Evolutionary conservation across 2,797 vertebrate species (phyloP).

Genomic region (Spea hammondii): DNA sequence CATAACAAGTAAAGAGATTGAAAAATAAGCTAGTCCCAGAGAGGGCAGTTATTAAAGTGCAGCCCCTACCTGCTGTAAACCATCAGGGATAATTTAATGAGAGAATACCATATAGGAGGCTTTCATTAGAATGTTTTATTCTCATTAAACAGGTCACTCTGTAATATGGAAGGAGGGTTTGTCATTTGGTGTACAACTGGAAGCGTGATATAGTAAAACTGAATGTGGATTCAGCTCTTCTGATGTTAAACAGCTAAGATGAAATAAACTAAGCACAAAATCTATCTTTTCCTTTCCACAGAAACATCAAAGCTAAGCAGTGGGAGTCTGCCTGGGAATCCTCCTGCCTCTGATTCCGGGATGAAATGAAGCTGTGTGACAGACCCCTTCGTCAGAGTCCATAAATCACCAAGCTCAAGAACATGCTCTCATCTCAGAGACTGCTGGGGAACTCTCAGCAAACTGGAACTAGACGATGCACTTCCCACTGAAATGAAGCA

Average conservation of each 20-base stretch:
- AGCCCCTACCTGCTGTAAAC: too few relatives aligned
- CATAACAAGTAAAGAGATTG: too few relatives aligned
- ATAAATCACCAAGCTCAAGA: neutral
- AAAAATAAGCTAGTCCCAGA: too few relatives aligned
- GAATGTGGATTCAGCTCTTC: too few relatives aligned
- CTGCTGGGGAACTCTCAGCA: neutral
- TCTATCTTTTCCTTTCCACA: constrained; percentile 63
- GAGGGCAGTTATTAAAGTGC: too few relatives aligned
- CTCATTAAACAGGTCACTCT: too few relatives aligned
- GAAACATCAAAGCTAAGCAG: constrained; percentile 72
- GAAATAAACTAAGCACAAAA: too few relatives aligned
- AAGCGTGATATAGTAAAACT: too few relatives aligned
- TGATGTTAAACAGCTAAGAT: too few relatives aligned
- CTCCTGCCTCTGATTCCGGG: constrained; percentile 65
- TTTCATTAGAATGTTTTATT: too few relatives aligned
- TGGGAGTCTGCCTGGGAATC: constrained; percentile 60
- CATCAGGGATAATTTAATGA: too few relatives aligned
- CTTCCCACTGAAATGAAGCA: constrained; percentile 62
- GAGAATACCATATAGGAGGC: too few relatives aligned
- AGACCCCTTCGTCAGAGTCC: neutral
- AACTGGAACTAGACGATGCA: constrained; percentile 16
- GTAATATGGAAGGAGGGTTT: neutral
- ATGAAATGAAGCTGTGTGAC: constrained; percentile 71
- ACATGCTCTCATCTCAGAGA: neutral
- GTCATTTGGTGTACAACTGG: neutral